phyloP scores from a whole-genome alignment of 2,113 vertebrate genomes.

The Sinocyclocheilus anophthalmus region DNA sequence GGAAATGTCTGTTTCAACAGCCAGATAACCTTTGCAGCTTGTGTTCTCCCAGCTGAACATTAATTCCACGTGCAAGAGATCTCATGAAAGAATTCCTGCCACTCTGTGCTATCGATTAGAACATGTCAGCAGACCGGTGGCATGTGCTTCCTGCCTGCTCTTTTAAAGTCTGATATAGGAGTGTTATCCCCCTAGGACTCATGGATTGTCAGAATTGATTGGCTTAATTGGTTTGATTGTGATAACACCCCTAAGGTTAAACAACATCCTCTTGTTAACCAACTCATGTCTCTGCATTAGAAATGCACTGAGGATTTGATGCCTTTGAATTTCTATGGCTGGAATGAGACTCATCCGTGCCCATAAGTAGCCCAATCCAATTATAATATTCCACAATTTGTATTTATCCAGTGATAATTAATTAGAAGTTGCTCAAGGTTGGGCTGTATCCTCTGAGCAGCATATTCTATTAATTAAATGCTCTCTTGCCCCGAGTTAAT shows the following conservation, averaged over 20 bases:
- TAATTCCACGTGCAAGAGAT: neutral
- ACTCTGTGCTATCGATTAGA: slow-evolving; percentile 11
- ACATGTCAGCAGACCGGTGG: slow-evolving; percentile 4
- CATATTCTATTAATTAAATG: slow-evolving; percentile 38
- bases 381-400: slow-evolving; percentile 1
- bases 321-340: neutral
- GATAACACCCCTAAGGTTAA: slow-evolving; percentile 8
- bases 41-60: neutral
- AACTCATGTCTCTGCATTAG: neutral
- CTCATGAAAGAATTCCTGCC: neutral
- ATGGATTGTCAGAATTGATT: slow-evolving; percentile 21
- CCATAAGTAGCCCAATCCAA: slow-evolving; percentile 11
- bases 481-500: slow-evolving; percentile 6
- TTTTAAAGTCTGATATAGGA: slow-evolving; percentile 1
- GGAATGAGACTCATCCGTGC: neutral
- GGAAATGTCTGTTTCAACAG: neutral
- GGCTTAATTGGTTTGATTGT: slow-evolving; percentile 35
- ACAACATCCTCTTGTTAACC: slow-evolving; percentile 9
- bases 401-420: slow-evolving; percentile 30
- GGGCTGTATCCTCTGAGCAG: neutral
- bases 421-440: slow-evolving; percentile 34
- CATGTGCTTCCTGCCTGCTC: slow-evolving; percentile 22
- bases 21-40: neutral
- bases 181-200: neutral
- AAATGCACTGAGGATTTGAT: slow-evolving; percentile 10